phyloP scores from a whole-genome alignment of 2,888 invertebrate genomes.

The Lapara coniferarum region DNA sequence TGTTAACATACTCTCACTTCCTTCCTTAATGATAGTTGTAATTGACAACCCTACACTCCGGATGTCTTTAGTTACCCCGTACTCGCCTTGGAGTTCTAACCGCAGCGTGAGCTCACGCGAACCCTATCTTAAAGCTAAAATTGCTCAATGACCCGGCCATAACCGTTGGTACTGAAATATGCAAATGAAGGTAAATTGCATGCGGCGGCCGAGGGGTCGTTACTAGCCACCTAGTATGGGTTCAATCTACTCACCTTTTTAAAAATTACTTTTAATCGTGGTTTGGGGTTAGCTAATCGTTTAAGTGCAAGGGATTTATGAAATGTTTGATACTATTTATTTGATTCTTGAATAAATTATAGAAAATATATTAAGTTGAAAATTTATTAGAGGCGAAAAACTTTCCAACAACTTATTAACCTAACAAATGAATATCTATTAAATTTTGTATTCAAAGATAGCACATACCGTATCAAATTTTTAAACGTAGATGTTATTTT shows the following conservation, averaged over 20 bases:
- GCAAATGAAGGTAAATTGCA: slow-evolving; percentile 54
- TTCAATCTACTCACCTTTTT: slow-evolving; percentile 7
- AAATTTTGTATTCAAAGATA: too few species aligned
- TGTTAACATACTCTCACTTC: not conserved
- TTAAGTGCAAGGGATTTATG: not conserved
- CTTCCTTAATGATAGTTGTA: not conserved
- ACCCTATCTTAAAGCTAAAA: slow-evolving; percentile 46
- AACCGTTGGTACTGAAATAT: slow-evolving; percentile 63
- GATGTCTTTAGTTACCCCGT: slow-evolving; percentile 6
- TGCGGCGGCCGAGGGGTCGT: slow-evolving; percentile 47
- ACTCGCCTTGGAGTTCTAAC: slow-evolving; percentile 27
- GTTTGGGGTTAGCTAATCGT: not conserved
- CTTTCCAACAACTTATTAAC: too few species aligned
- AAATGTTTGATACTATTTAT: not conserved
- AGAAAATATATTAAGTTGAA: too few species aligned
- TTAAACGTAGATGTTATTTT: not conserved
- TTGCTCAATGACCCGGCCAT: slow-evolving; percentile 60
- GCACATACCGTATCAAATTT: not conserved
- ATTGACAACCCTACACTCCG: slow-evolving; percentile 1
- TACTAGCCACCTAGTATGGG: slow-evolving; percentile 36
- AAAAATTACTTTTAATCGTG: slow-evolving; percentile 3
- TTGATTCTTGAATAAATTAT: not conserved
- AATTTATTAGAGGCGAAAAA: too few species aligned
- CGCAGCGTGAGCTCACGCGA: slow-evolving; percentile 37
- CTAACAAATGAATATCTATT: too few species aligned